Percentiles rank a stretch among this genome's conserved stretches.
These are phyloP conservation scores for Lysandra bellargus DNA, from an alignment of 2,888 invertebrate species.

Conservation along the genomic window DNA sequence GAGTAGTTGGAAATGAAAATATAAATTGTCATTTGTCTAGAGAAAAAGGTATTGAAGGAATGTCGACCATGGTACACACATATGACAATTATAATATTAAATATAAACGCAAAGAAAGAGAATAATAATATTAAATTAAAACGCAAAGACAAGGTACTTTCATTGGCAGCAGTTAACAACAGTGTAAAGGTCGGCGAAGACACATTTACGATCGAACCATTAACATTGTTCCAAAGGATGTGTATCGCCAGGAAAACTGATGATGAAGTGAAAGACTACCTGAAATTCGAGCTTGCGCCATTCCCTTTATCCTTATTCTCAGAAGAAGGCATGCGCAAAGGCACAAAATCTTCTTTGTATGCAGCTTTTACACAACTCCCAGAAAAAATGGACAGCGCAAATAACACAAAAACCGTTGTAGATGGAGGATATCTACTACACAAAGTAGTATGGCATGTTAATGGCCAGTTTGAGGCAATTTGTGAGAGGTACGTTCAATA, in stretches of 20 bases:
- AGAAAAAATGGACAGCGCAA: too few species aligned
- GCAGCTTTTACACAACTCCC: constrained; percentile 28
- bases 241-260: too few species aligned
- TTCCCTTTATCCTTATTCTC: constrained; percentile 34
- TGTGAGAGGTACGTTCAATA: too few species aligned
- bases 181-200: not conserved
- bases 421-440: too few species aligned
- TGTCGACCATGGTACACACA: not conserved
- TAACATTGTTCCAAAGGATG: constrained; percentile 25
- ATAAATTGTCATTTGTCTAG: not conserved
- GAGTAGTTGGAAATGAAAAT: not conserved
- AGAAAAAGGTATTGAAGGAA: not conserved
- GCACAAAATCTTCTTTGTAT: constrained; percentile 37
- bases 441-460: too few species aligned
- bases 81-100: not conserved
- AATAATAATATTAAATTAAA: not conserved
- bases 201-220: not conserved
- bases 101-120: not conserved
- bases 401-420: too few species aligned
- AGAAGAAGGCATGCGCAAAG: constrained; percentile 37
- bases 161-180: not conserved
- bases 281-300: too few species aligned
- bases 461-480: too few species aligned
- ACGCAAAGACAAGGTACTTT: not conserved
- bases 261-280: too few species aligned